Evolutionary conservation across 2,113 vertebrate species (phyloP), one percentile per base, ranked within the genome.

Genomic region (Paraplagusia blochii): DNA sequence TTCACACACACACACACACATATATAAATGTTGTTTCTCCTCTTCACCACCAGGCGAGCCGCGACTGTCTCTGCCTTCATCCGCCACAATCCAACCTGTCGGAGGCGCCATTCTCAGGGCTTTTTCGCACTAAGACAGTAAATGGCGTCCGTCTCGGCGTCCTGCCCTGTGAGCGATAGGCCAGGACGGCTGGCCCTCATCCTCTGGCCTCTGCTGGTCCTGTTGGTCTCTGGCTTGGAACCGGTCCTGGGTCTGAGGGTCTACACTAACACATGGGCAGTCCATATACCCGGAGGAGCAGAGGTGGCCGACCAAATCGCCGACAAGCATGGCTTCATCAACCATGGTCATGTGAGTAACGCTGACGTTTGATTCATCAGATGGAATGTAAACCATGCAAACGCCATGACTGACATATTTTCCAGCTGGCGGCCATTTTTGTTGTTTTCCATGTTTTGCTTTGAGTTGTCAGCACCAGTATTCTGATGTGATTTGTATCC

Each of bases 261-360:
- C 72, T 99, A 94, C 88, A 98, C 93, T 79, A 98, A 99, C 85
- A 94, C 94, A 11, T 99, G 96, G 96, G 96, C 96, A 0, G 94
- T 98, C 79, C 91, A 88, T 6, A 85, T 99, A 63, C 76, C 92
- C 0, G 91, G 92, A 1, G 96, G 97, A 61, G 87, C 52, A 2
- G 87, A 85, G 22, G 91, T 91, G 67, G 97, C 96, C 8, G 84
- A 94, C 42, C 76, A 56, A 19, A 78, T 98, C 55, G 94, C 95
- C 50, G 82, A 15, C 39, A 95, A 95, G 76, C 92, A 99, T 74
- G 93, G 94, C 38, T 98, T 98, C 82, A 76, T 95, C 74, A 96
- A 98, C 86, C 61, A 93, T 7, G 94, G 95, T 45, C 90, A 87
- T 85, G 95, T 96, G 69, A 95, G 95, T 92, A n/a, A n/a, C n/a